Percentiles rank a stretch among this genome's conserved stretches.
Conservation (phyloP, 1,140 invertebrate genomes). For the Lordiphosa clarofinis region DNA sequence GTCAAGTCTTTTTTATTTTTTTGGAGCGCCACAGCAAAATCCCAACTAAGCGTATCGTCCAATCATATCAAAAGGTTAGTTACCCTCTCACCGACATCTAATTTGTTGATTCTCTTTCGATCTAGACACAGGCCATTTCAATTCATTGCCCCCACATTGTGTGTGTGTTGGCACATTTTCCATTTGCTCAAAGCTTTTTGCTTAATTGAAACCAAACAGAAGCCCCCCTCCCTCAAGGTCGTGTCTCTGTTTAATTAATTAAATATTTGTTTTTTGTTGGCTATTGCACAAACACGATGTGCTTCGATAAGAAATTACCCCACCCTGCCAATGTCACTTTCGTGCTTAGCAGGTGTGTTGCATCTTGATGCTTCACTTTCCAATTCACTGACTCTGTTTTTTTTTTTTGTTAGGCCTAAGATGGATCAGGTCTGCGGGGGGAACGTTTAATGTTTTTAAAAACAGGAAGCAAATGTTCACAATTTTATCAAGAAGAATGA, state of each 20-base stretch:
- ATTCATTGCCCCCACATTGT: slow-evolving; percentile 13
- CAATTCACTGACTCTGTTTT: too few species aligned
- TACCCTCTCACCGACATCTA: slow-evolving; percentile 14
- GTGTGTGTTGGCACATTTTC: too few species aligned
- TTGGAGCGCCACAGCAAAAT: slow-evolving; percentile 45
- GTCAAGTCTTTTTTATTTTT: slow-evolving; percentile 27
- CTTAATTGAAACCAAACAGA: slow-evolving; percentile 28
- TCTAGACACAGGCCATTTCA: not conserved
- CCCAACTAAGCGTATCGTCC: slow-evolving; percentile 23
- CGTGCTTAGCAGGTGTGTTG: too few species aligned
- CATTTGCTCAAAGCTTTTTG: slow-evolving; percentile 33
- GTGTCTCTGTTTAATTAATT: slow-evolving; percentile 35
- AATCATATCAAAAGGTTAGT: slow-evolving; percentile 36
- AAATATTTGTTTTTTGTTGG: slow-evolving; percentile 25
- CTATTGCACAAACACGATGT: too few species aligned
- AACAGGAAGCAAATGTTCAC: too few species aligned
- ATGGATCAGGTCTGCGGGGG: too few species aligned
- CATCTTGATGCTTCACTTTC: too few species aligned
- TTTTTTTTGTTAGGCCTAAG: too few species aligned
- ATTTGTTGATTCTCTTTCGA: slow-evolving; percentile 9
- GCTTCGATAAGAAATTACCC: too few species aligned
- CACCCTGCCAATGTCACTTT: too few species aligned
- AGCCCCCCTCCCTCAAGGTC: slow-evolving; percentile 31
- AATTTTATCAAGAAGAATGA: too few species aligned
- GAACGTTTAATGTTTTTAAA: too few species aligned